Conservation (phyloP, 2,113 vertebrate species). For the Mobula hypostoma region DNA sequence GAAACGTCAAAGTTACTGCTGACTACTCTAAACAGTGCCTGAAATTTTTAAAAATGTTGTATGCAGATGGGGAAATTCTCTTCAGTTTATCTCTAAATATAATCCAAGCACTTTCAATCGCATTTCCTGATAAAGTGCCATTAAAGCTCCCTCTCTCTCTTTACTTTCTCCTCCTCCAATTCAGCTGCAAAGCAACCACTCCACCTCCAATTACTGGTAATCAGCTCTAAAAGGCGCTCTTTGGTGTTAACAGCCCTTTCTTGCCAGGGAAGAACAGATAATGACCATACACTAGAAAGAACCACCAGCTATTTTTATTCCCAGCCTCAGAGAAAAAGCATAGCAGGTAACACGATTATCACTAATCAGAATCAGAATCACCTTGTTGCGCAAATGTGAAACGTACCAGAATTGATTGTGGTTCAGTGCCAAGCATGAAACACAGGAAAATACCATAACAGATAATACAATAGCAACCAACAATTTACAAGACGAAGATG, state of each 20-base stretch:
- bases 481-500: no score
- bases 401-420: no score
- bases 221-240: slow-evolving; percentile 16
- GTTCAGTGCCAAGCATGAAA: no score
- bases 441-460: no score
- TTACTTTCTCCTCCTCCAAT: slow-evolving; percentile 29
- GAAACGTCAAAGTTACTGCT: not conserved
- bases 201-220: slow-evolving; percentile 40
- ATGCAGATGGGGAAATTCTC: not conserved
- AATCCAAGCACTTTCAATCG: not conserved
- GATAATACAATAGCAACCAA: no score
- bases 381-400: no score
- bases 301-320: not conserved
- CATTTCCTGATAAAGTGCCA: slow-evolving; percentile 4
- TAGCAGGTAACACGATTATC: slow-evolving; percentile 26
- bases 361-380: not conserved
- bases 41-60: not conserved
- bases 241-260: slow-evolving; percentile 38
- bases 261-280: slow-evolving; percentile 39
- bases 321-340: not conserved
- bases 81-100: not conserved
- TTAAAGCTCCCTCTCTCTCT: slow-evolving; percentile 11
- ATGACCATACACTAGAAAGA: slow-evolving; percentile 3
- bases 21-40: not conserved
- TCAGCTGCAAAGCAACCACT: slow-evolving; percentile 35